These are phyloP conservation scores for Drosophila melanica DNA, from an alignment of 1,140 invertebrate genomes.

Conservation along the genomic window DNA sequence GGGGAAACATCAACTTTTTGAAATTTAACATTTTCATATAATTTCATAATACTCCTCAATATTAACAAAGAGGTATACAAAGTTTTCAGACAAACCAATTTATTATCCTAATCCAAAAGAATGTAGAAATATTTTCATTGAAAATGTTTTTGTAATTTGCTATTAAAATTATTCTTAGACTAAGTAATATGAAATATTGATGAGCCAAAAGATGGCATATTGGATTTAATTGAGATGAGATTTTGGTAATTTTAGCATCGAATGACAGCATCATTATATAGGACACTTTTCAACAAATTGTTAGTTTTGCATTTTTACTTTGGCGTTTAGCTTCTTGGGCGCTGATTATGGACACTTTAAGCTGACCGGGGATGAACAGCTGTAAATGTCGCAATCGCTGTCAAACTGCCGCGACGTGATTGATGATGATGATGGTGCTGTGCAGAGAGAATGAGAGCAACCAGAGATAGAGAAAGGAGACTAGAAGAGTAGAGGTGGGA, in stretches of 20 bases:
- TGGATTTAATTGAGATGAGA: too few species aligned
- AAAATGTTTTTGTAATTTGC: too few species aligned
- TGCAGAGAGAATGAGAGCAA: not conserved
- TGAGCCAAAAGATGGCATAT: too few species aligned
- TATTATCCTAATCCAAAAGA: too few species aligned
- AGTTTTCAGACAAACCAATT: too few species aligned
- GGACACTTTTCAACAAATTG: constrained; percentile 15
- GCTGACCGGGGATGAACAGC: constrained; percentile 59
- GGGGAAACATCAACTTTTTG: too few species aligned
- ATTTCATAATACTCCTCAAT: too few species aligned
- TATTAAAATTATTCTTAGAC: too few species aligned
- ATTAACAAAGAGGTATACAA: too few species aligned
- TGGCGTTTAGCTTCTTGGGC: constrained; percentile 16
- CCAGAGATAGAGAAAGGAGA: not conserved
- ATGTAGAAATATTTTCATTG: too few species aligned
- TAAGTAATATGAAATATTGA: too few species aligned
- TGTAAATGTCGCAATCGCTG: constrained; percentile 79
- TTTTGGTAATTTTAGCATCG: not conserved
- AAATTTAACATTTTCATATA: too few species aligned
- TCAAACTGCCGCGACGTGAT: constrained; percentile 64
- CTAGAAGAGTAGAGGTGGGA: not conserved
- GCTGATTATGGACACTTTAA: constrained; percentile 38
- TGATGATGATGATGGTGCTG: constrained; percentile 71
- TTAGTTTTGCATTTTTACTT: not conserved
- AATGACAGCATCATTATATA: constrained; percentile 21